Evolutionary conservation across 2,113 vertebrate genomes (phyloP), one percentile per base, ranked within the genome.

Genomic region (Oryzias javanicus): DNA sequence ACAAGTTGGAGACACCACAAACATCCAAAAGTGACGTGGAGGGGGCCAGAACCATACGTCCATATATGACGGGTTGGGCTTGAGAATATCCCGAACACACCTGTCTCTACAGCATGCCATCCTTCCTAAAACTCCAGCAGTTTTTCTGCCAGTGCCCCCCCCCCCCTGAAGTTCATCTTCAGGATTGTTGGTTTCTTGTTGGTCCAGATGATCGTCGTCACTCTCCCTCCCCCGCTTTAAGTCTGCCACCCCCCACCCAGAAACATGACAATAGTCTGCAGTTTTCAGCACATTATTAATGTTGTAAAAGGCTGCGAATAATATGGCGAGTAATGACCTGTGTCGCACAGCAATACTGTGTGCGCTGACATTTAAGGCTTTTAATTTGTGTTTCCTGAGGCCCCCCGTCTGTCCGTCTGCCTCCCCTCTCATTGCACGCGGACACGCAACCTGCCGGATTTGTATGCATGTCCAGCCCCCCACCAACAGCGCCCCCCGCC

Each of bases 271-370:
- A 90, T 91, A 89, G 76, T 18, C 61, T 91, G 92, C 92, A 91
- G 93, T 95, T 93, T 94, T 94, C 95, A 92, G 93, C 92, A 92
- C 94, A 94, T 96, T 98, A 97, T 98, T 97, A 95, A 93, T 88
- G 93, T 91, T 93, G 94, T 94, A 88, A 90, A 90, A 94, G 94
- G 95, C 94, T 90, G 92, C 90, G 66, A 85, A 90, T 95, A 92
- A 95, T 94, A 94, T 93, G 91, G 89, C 91, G 93, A 96, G 96
- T 98, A 98, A 98, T 98, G 96, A 96, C 95, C 96, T 96, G 95
- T 97, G 93, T 96, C 95, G 91, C 91, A 93, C 92, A 92, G 94
- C 95, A 96, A 96, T 96, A 88, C 87, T 89, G 96, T 94, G 95
- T 95, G 94, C 94, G 88, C 83, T 98, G 96, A 98, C 96, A 98